phyloP scores from a whole-genome alignment of 2,888 invertebrate genomes.

The Arenicola marina region DNA sequence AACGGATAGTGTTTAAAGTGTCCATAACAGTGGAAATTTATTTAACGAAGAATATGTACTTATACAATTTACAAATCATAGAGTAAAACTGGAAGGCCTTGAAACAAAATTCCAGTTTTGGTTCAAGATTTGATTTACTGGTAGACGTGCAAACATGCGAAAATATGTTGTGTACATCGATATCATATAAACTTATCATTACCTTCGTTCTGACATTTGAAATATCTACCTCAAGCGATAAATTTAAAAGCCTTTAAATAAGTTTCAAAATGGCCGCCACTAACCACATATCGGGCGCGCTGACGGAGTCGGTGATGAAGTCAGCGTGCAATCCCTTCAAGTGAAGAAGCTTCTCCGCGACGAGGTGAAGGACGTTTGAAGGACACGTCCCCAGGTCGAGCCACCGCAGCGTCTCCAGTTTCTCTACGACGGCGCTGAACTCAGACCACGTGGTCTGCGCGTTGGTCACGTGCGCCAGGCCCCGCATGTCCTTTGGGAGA shows the following conservation, averaged over 20 bases:
- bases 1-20: too few relatives aligned
- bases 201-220: neutral
- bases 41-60: too few relatives aligned
- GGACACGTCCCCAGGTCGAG: slow-evolving; percentile 49
- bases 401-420: slow-evolving; percentile 34
- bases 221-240: too few relatives aligned
- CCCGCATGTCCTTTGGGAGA: slow-evolving; percentile 39
- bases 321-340: slow-evolving; percentile 43
- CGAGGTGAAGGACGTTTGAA: slow-evolving; percentile 39
- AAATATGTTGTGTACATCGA: neutral
- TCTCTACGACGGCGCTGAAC: slow-evolving; percentile 38
- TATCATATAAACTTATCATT: neutral
- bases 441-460: slow-evolving; percentile 45
- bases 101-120: too few relatives aligned
- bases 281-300: slow-evolving; percentile 39
- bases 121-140: too few relatives aligned
- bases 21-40: too few relatives aligned
- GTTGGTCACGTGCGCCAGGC: slow-evolving; percentile 38
- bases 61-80: too few relatives aligned
- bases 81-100: too few relatives aligned
- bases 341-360: slow-evolving; percentile 38
- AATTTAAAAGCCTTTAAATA: neutral
- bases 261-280: slow-evolving; percentile 12
- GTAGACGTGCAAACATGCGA: neutral
- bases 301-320: slow-evolving; percentile 38